Percentiles rank a stretch among this genome's conserved stretches.
phyloP scores from a whole-genome alignment of 2,888 invertebrate genomes.

The Glaucopsyche alexis region DNA sequence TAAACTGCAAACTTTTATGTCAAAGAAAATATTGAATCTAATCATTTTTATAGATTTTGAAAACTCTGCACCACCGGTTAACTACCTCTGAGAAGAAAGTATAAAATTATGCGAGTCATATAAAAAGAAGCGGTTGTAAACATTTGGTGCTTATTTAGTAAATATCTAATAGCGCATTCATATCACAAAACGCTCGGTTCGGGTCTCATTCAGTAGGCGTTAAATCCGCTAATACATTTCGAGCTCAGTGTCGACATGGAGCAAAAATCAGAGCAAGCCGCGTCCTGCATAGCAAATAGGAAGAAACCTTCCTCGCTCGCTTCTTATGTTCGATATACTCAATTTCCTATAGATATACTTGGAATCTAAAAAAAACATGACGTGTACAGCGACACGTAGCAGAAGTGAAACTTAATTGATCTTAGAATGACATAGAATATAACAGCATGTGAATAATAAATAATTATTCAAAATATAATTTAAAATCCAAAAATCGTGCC shows the following conservation, averaged over 20 bases:
- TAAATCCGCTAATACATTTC: conserved; percentile 76
- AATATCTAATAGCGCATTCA: conserved; percentile 59
- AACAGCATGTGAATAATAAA: too few relatives aligned
- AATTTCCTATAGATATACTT: background rate
- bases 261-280: conserved; percentile 71
- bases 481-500: too few relatives aligned
- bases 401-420: too few relatives aligned
- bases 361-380: background rate
- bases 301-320: conserved; percentile 4
- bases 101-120: background rate
- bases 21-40: too few relatives aligned
- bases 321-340: conserved; percentile 13
- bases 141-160: conserved; percentile 23
- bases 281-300: conserved; percentile 73
- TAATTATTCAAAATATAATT: too few relatives aligned
- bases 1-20: too few relatives aligned
- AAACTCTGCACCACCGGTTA: background rate
- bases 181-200: conserved; percentile 58
- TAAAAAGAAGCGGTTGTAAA: conserved; percentile 14
- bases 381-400: too few relatives aligned
- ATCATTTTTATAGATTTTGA: too few relatives aligned
- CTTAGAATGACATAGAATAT: too few relatives aligned
- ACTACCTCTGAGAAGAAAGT: background rate
- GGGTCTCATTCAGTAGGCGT: conserved; percentile 65
- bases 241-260: conserved; percentile 66